Conservation (phyloP, 2,797 vertebrate genomes). For the Pelodytes ibericus region DNA sequence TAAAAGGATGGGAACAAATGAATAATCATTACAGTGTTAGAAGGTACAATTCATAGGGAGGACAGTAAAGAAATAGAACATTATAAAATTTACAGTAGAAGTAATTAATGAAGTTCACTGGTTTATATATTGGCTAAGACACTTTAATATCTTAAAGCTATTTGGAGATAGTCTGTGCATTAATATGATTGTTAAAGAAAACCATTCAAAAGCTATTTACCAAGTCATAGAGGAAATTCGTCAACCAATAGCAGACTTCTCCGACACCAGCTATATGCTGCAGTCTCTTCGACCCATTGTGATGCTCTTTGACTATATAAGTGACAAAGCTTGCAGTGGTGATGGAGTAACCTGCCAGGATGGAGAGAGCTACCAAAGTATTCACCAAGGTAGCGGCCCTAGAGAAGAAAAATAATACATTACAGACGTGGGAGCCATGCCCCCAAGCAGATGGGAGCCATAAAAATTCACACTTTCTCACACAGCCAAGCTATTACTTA, state of each 20-base stretch:
- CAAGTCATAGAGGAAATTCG: slow-evolving; percentile 95
- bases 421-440: slow-evolving; percentile 7
- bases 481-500: slow-evolving; percentile 57
- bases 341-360: slow-evolving; percentile 92
- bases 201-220: slow-evolving; percentile 70
- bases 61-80: no score
- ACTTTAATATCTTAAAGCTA: no score
- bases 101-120: no score
- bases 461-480: slow-evolving; percentile 33
- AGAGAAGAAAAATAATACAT: slow-evolving; percentile 45
- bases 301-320: slow-evolving; percentile 90
- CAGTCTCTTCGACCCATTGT: slow-evolving; percentile 88
- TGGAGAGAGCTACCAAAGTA: slow-evolving; percentile 85
- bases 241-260: slow-evolving; percentile 88
- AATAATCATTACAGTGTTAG: no score
- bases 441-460: slow-evolving; percentile 27
- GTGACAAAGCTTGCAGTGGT: slow-evolving; percentile 90
- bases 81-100: no score
- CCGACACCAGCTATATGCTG: slow-evolving; percentile 93
- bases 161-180: no score
- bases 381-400: slow-evolving; percentile 86
- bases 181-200: no score
- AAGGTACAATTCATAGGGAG: no score
- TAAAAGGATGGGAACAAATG: no score
- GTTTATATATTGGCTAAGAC: no score